Conservation (phyloP, 2,113 vertebrate species). For the Empidonax traillii region DNA sequence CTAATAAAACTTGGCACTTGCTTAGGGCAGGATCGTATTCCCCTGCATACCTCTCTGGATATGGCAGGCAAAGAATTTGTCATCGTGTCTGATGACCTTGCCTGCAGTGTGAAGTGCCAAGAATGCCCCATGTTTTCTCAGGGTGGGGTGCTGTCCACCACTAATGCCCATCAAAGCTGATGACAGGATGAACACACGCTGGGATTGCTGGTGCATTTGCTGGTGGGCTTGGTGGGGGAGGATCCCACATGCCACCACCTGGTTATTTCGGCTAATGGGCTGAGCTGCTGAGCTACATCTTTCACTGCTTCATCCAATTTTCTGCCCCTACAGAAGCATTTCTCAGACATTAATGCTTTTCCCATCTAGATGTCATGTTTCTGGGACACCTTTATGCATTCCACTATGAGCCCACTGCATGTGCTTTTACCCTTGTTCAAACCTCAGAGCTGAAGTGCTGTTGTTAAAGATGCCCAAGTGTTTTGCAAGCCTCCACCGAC, state of each 20-base stretch:
- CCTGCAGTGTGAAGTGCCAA: conserved; percentile 58
- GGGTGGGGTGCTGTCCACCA: conserved; percentile 69
- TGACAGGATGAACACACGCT: conserved; percentile 56
- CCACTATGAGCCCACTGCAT: neutral
- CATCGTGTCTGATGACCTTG: conserved; percentile 64
- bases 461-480: neutral
- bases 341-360: neutral
- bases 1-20: conserved; percentile 18
- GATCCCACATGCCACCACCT: conserved; percentile 67
- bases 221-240: conserved; percentile 55
- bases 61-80: conserved; percentile 58
- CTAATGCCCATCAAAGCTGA: conserved; percentile 61
- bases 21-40: conserved; percentile 34
- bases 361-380: neutral
- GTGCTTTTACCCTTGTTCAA: neutral
- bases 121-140: conserved; percentile 72
- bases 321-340: conserved; percentile 1
- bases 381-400: neutral
- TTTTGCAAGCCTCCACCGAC: neutral
- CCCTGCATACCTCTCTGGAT: conserved; percentile 25
- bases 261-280: conserved; percentile 72
- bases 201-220: conserved; percentile 67
- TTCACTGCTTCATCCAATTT: conserved; percentile 43
- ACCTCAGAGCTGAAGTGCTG: neutral
- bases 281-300: conserved; percentile 60